Conservation (phyloP, 2,888 invertebrate genomes). For the Eilema griseolum region DNA sequence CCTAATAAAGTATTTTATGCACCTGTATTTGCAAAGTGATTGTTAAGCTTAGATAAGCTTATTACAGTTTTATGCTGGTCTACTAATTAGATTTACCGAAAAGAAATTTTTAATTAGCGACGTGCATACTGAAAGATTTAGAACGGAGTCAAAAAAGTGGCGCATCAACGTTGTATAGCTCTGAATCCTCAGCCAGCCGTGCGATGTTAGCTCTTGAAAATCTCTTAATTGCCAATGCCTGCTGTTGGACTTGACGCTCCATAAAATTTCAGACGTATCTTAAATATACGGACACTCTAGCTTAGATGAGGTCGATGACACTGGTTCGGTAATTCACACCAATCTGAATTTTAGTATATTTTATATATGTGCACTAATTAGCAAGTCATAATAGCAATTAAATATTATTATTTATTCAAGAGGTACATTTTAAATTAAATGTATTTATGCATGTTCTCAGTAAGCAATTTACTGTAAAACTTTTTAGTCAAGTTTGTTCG, state of each 20-base stretch:
- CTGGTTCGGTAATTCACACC: conserved; percentile 42
- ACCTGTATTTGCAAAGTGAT: conserved; percentile 32
- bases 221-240: conserved; percentile 74
- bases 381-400: conserved; percentile 19
- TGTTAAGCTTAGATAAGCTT: conserved; percentile 33
- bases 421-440: conserved; percentile 11
- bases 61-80: conserved; percentile 35
- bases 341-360: conserved; percentile 47
- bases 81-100: conserved; percentile 39
- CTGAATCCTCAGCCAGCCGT: conserved; percentile 68
- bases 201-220: conserved; percentile 69
- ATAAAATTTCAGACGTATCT: conserved; percentile 79
- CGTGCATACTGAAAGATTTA: conserved; percentile 49
- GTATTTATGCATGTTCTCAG: conserved; percentile 3
- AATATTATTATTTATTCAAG: conserved; percentile 20
- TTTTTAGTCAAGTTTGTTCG: conserved; percentile 5
- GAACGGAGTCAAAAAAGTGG: conserved; percentile 57
- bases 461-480: not conserved
- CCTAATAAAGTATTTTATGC: conserved; percentile 37
- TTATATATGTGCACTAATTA: conserved; percentile 28
- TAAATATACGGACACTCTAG: conserved; percentile 65
- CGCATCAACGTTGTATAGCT: conserved; percentile 49
- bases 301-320: conserved; percentile 71
- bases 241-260: conserved; percentile 76
- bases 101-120: conserved; percentile 50